phyloP scores from a whole-genome alignment of 2,888 invertebrate species.

The Tineola bisselliella region DNA sequence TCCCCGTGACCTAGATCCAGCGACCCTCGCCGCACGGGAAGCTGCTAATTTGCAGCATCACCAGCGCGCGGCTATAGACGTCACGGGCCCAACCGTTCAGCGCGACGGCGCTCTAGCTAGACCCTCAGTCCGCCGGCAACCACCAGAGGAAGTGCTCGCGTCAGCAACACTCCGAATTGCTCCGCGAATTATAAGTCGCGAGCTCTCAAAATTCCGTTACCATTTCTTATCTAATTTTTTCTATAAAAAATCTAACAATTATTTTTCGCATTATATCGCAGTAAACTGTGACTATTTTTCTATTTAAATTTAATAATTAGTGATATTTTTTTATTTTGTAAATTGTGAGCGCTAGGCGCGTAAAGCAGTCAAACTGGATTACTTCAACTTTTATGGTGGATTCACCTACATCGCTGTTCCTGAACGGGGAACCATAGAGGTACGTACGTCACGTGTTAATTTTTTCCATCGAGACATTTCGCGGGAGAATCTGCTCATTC shows the following conservation, averaged over 20 bases:
- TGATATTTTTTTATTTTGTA: constrained; percentile 42
- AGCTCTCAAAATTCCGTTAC: not conserved
- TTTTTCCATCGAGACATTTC: constrained; percentile 60
- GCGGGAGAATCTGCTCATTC: constrained; percentile 59
- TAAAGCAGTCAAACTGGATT: constrained; percentile 69
- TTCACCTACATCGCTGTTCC: constrained; percentile 65
- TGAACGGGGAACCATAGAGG: constrained; percentile 27
- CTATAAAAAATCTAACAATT: not conserved
- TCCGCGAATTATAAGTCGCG: constrained; percentile 21
- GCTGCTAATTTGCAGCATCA: constrained; percentile 66
- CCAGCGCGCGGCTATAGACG: constrained; percentile 11
- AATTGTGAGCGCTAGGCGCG: constrained; percentile 60
- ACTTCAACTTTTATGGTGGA: constrained; percentile 64
- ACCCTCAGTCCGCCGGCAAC: constrained; percentile 52
- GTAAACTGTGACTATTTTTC: constrained; percentile 27
- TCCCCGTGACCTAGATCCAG: constrained; percentile 65
- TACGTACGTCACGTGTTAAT: constrained; percentile 64
- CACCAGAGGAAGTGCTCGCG: constrained; percentile 46
- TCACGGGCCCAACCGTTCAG: constrained; percentile 3
- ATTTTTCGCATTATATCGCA: not conserved
- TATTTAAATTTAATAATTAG: constrained; percentile 37
- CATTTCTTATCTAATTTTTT: not conserved
- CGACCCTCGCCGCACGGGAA: constrained; percentile 63
- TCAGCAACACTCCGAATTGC: constrained; percentile 34
- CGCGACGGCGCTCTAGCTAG: constrained; percentile 38